Base-by-base conservation (phyloP, 2,797 vertebrate genomes). In the Muraenolepis orangiensis region DNA sequence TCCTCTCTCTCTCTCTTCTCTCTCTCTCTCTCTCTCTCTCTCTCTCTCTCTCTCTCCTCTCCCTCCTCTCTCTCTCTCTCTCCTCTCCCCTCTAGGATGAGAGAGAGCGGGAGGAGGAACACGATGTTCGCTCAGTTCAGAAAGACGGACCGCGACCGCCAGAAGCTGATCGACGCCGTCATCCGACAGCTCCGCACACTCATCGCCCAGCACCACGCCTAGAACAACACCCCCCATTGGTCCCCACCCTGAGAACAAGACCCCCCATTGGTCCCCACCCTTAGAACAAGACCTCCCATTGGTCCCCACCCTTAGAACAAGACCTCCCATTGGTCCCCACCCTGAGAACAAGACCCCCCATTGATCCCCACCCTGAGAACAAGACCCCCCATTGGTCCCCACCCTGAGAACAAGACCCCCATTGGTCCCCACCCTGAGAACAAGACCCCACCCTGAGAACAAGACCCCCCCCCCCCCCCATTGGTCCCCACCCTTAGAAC, bases 71-170 rank as follows among this genome's bases (percentile, higher is more conserved):
- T 73, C 10, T 32, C 29, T 32, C 11, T 20, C 0, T 26, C 32
- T 18, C 36, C 18, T 14, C 34, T 3, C 36, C 29, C 72, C 76
- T 80, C 46, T 87, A 99, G 97, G 93, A 98, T 98, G 96, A 95
- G 91, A 78, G 97, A 99, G 91, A 94, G 94, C 0, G 96, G 96
- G 90, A 91, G 96, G 75, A 99, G 97, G 87, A 98, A 96, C 94
- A 95, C 94, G 72, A 92, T 99, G 87, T 98, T 99, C 38, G 95
- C 96, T 42, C 97, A 98, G 83, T 98, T 99, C 86, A 94, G 96
- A 85, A 99, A 97, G 81, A 96, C 96, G 0, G 97, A 99, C 84
- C 77, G 96, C 29, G 98, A 99, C 92, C 91, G 97, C 71, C 97
- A 99, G 94, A 98, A 95, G 77, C 89, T 99, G 81, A 98, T 99